Conservation (phyloP, 2,113 vertebrate species). For the Toxotes jaculatrix region DNA sequence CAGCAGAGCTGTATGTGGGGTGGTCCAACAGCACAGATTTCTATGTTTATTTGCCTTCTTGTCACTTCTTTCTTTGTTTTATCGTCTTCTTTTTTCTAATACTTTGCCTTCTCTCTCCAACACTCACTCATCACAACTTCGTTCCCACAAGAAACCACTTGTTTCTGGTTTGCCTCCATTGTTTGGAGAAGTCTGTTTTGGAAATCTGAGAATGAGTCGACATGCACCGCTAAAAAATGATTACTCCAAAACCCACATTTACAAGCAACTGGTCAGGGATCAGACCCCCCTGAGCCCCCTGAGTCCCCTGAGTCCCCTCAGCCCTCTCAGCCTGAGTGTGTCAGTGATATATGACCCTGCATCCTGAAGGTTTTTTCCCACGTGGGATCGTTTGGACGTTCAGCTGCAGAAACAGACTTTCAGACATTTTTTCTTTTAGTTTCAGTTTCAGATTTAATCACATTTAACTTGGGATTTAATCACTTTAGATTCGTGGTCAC, state of each 20-base stretch:
- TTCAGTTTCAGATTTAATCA: constrained; percentile 1
- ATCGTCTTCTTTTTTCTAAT: no score
- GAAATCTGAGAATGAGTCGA: not conserved
- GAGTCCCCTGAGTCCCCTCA: no score
- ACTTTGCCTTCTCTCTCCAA: no score
- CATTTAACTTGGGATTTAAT: not conserved
- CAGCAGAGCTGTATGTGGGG: no score
- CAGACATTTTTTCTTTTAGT: not conserved
- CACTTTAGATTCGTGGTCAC: not conserved
- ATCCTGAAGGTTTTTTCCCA: not conserved
- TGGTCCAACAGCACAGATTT: no score
- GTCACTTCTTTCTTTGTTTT: no score
- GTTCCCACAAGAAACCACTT: not conserved
- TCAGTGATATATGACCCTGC: not conserved
- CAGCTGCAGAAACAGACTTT: no score
- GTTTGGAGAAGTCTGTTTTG: not conserved
- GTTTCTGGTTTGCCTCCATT: not conserved
- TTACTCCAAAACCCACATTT: not conserved
- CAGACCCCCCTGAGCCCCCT: not conserved
- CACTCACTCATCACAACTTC: not conserved
- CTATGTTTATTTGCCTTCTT: no score
- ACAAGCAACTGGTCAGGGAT: not conserved
- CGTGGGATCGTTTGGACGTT: not conserved
- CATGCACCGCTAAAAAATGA: not conserved
- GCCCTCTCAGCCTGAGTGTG: no score